Conservation (phyloP, 2,888 invertebrate genomes). For the Limnephilus marmoratus region DNA sequence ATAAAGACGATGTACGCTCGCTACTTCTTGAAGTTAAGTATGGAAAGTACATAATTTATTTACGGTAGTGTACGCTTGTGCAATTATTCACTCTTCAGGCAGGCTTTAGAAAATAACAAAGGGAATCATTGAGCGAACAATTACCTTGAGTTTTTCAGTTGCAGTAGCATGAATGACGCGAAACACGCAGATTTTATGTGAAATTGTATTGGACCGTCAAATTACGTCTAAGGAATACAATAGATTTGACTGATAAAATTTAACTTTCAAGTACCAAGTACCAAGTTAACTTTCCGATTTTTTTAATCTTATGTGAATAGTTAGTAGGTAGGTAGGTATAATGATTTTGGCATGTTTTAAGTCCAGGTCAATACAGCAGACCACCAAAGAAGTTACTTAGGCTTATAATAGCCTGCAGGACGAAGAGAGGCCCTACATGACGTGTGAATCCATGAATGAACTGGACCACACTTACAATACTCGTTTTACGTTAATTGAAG, state of each 20-base stretch:
- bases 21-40: constrained; percentile 13
- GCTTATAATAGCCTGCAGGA: neutral
- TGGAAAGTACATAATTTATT: constrained; percentile 41
- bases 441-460: no score
- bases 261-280: no score
- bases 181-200: neutral
- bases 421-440: neutral
- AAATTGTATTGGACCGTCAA: neutral
- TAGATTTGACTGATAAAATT: neutral
- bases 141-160: neutral
- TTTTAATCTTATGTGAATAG: neutral
- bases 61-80: constrained; percentile 10
- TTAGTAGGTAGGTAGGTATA: neutral
- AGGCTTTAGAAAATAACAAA: neutral
- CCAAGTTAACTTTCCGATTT: neutral
- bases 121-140: neutral
- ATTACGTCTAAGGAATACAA: neutral
- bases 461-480: no score
- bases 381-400: neutral
- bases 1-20: constrained; percentile 29
- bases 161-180: neutral
- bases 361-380: neutral
- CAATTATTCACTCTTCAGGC: neutral
- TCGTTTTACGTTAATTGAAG: no score
- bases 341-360: neutral